A percentile compares a stretch with the other conserved stretches of the same genome.
Conservation (phyloP, 2,797 vertebrate genomes). For the Ispidina lecontei region DNA sequence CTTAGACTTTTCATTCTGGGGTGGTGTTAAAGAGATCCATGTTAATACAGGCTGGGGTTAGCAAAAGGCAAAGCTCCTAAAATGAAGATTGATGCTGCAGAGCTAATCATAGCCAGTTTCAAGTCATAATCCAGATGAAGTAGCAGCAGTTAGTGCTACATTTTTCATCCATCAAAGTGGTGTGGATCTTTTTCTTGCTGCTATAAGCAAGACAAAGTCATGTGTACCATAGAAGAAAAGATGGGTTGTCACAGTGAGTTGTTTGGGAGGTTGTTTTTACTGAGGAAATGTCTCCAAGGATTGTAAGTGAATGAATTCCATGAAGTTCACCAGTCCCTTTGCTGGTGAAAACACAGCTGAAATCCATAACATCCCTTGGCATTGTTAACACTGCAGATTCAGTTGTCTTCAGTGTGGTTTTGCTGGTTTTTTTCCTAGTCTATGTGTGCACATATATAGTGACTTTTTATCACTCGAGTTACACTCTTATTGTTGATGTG, state of each 20-base stretch:
- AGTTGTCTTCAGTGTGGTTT: neutral
- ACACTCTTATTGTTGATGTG: neutral
- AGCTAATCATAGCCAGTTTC: neutral
- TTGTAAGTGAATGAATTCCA: neutral
- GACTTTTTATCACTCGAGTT: neutral
- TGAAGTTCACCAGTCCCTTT: neutral
- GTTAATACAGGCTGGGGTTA: neutral
- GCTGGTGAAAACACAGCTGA: neutral
- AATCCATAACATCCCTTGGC: neutral
- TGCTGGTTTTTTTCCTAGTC: neutral
- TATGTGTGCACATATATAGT: neutral
- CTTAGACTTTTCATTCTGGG: neutral
- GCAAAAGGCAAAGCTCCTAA: neutral
- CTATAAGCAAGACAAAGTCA: rapidly evolving
- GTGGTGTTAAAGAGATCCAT: neutral
- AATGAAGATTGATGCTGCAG: neutral
- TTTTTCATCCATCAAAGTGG: neutral
- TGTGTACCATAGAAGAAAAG: neutral
- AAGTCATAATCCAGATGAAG: neutral
- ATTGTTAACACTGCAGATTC: neutral
- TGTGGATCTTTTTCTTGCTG: neutral
- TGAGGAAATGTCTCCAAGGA: neutral
- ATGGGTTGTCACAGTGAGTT: neutral
- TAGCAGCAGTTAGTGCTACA: neutral
- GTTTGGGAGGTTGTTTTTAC: neutral